Evolutionary conservation across 2,888 invertebrate genomes (phyloP).

Genomic region (Drosophila mimica): DNA sequence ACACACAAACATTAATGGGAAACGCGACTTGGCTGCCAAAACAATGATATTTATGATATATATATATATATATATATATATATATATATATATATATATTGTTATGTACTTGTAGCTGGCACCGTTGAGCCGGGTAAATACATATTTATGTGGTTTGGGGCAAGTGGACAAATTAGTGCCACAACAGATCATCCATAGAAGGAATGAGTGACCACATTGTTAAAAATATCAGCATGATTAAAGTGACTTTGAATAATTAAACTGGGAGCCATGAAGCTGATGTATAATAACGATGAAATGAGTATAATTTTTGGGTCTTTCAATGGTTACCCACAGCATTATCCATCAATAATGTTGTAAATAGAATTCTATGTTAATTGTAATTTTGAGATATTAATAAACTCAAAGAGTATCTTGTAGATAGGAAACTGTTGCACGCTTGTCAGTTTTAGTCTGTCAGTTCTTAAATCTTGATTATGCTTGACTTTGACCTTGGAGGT

Average conservation of each 20-base stretch:
- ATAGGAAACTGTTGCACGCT: neutral
- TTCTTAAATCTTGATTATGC: neutral
- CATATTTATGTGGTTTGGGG: slow-evolving; percentile 16
- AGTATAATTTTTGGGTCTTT: neutral
- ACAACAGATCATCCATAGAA: slow-evolving; percentile 35
- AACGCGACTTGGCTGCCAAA: slow-evolving; percentile 56
- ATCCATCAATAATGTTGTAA: slow-evolving; percentile 13
- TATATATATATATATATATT: slow-evolving; percentile 26
- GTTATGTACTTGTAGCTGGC: slow-evolving; percentile 61
- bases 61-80: slow-evolving; percentile 25
- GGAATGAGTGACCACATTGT: slow-evolving; percentile 68
- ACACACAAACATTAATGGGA: slow-evolving; percentile 6
- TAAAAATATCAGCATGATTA: slow-evolving; percentile 76
- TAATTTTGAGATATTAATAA: slow-evolving; percentile 11
- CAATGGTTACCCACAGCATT: slow-evolving; percentile 17
- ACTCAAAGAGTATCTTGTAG: neutral
- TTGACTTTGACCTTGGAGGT: neutral
- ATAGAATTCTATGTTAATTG: slow-evolving; percentile 21
- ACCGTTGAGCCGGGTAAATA: slow-evolving; percentile 7
- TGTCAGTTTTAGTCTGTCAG: neutral
- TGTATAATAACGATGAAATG: slow-evolving; percentile 22
- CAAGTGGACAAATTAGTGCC: slow-evolving; percentile 67
- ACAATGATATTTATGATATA: slow-evolving; percentile 47
- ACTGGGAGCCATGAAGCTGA: slow-evolving; percentile 48
- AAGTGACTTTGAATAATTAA: slow-evolving; percentile 79